A percentile compares a stretch with the other conserved stretches of the same genome.
Conservation (phyloP, 2,797 vertebrate genomes). For the Manis javanica region DNA sequence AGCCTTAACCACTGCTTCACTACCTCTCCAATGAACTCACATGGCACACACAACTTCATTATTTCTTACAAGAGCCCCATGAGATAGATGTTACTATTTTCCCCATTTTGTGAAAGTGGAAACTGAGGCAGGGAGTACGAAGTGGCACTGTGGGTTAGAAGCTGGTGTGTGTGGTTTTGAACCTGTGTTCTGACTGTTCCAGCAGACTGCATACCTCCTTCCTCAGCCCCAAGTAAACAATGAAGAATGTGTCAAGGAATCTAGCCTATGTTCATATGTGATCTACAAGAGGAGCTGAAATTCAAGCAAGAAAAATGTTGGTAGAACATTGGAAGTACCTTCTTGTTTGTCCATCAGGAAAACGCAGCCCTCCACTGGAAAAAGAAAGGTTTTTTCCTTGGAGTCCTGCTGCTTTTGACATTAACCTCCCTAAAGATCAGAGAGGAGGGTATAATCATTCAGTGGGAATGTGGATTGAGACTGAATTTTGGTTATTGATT, state of each 20-base stretch:
- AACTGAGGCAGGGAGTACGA: neutral
- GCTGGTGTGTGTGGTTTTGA: neutral
- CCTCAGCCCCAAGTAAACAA: neutral
- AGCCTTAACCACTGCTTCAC: neutral
- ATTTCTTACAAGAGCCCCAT: neutral
- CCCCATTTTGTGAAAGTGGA: neutral
- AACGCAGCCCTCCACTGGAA: neutral
- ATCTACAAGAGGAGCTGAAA: neutral
- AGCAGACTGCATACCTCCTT: rapidly evolving
- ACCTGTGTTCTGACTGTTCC: neutral
- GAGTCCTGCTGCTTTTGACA: neutral
- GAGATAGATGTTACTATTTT: neutral
- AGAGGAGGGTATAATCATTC: neutral
- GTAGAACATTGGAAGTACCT: neutral
- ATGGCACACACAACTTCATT: neutral
- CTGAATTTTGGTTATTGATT: constrained; percentile 64
- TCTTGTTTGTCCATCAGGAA: neutral
- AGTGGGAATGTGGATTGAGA: neutral
- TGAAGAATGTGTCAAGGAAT: neutral
- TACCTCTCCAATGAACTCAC: neutral
- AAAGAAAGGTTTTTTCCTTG: neutral
- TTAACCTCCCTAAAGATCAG: neutral
- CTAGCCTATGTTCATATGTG: neutral
- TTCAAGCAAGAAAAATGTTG: neutral
- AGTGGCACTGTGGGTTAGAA: neutral